Evolutionary conservation across 2,113 vertebrate species (phyloP).

Genomic region (Myrmecophaga tridactyla): DNA sequence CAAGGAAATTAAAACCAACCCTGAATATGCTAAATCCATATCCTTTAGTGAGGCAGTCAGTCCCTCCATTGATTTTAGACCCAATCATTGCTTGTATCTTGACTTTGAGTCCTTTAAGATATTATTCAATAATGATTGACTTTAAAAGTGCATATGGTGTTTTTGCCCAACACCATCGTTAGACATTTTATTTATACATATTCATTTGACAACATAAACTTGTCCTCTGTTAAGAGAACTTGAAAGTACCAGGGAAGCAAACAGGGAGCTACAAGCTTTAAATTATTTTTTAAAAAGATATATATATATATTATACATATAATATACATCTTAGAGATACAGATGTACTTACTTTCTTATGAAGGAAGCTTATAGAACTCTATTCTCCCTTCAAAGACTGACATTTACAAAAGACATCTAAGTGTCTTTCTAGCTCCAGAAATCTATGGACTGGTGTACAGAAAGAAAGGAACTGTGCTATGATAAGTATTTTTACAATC

Average conservation of each 20-base stretch:
- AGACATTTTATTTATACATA: conserved; percentile 10
- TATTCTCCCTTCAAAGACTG: background rate
- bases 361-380: background rate
- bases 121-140: background rate
- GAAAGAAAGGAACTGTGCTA: background rate
- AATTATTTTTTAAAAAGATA: conserved; percentile 35
- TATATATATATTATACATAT: background rate
- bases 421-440: background rate
- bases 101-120: conserved; percentile 3
- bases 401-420: background rate
- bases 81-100: background rate
- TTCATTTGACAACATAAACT: background rate
- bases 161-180: background rate
- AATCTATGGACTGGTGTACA: background rate
- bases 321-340: background rate
- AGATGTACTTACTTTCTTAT: background rate
- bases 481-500: background rate
- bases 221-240: background rate
- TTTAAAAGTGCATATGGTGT: background rate
- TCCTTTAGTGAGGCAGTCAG: background rate
- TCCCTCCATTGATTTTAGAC: background rate
- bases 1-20: background rate
- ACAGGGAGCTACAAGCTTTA: background rate
- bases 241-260: background rate
- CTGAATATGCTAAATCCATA: background rate